Percentiles rank a stretch among this genome's conserved stretches.
Evolutionary conservation across 2,888 invertebrate genomes (phyloP).

Genomic region (Ormia ochracea): DNA sequence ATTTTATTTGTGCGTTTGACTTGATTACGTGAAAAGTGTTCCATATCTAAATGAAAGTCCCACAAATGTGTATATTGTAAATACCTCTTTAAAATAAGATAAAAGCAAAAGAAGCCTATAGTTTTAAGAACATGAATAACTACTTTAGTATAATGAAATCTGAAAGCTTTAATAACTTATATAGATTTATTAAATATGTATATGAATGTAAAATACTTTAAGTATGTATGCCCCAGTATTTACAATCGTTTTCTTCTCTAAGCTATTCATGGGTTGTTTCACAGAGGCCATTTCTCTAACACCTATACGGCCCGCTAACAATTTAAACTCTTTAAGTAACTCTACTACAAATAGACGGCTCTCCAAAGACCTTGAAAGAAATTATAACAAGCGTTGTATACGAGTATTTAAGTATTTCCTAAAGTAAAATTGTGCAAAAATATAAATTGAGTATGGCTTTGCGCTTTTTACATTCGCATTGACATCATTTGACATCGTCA

Average conservation of each 20-base stretch:
- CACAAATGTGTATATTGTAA: slow-evolving; percentile 67
- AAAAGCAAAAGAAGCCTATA: slow-evolving; percentile 41
- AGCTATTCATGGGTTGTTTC: slow-evolving; percentile 22
- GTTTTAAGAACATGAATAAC: slow-evolving; percentile 62
- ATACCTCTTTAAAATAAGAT: slow-evolving; percentile 69
- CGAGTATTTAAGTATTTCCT: too few species aligned
- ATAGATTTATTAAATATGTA: slow-evolving; percentile 56
- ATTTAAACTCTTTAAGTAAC: not conserved
- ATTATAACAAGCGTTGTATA: not conserved
- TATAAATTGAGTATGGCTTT: too few species aligned
- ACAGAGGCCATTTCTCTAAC: slow-evolving; percentile 26
- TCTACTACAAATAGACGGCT: not conserved
- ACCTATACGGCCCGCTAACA: slow-evolving; percentile 24
- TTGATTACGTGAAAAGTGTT: not conserved
- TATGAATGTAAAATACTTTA: slow-evolving; percentile 12
- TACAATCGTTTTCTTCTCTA: slow-evolving; percentile 28
- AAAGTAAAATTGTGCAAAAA: too few species aligned
- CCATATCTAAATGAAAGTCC: not conserved
- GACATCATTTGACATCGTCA: too few species aligned
- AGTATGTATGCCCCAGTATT: too few species aligned
- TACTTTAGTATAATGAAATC: slow-evolving; percentile 74
- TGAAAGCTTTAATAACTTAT: slow-evolving; percentile 74
- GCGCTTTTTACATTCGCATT: too few species aligned
- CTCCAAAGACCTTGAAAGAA: not conserved
- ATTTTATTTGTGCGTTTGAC: not conserved